Percentiles rank a stretch among this genome's conserved stretches.
These are phyloP conservation scores for Epizoanthus ramosus DNA, from an alignment of 92 coral and sea anemone species.

Conservation along the genomic window DNA sequence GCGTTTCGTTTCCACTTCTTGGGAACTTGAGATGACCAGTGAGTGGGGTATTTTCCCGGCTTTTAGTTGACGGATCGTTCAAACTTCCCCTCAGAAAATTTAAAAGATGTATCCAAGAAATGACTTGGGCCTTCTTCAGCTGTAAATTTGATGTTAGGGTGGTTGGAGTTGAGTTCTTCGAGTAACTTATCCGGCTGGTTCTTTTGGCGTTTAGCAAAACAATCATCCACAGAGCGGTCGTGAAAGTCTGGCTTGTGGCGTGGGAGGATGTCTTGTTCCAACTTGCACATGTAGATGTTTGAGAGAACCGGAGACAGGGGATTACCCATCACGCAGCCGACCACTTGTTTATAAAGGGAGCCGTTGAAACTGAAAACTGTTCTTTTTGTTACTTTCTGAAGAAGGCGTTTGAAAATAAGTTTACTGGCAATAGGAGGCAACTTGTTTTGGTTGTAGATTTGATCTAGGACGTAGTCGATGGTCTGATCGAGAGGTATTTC, in stretches of 20 bases:
- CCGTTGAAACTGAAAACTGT: too few relatives aligned
- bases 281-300: conserved; percentile 8
- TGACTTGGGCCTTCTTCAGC: neutral
- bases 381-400: neutral
- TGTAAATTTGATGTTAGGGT: conserved; percentile 9
- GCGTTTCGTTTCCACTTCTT: conserved; percentile 22
- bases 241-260: neutral
- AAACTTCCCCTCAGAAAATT: neutral
- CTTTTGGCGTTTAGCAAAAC: conserved; percentile 6
- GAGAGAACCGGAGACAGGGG: neutral
- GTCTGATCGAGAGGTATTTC: neutral
- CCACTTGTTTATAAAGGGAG: too few relatives aligned
- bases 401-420: conserved; percentile 11
- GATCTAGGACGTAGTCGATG: conserved; percentile 1
- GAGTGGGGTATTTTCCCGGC: conserved; percentile 1
- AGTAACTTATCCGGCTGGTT: conserved; percentile 7
- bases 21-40: neutral
- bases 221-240: conserved; percentile 16
- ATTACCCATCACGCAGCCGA: too few relatives aligned
- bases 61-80: neutral
- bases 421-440: neutral
- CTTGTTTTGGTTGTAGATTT: conserved; percentile 3
- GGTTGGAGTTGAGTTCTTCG: neutral
- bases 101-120: conserved; percentile 22
- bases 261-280: neutral